Percentiles rank a stretch among this genome's conserved stretches.
These are phyloP conservation scores for Amazona vittata DNA, from an alignment of 2,113 vertebrate species.

Conservation along the genomic window DNA sequence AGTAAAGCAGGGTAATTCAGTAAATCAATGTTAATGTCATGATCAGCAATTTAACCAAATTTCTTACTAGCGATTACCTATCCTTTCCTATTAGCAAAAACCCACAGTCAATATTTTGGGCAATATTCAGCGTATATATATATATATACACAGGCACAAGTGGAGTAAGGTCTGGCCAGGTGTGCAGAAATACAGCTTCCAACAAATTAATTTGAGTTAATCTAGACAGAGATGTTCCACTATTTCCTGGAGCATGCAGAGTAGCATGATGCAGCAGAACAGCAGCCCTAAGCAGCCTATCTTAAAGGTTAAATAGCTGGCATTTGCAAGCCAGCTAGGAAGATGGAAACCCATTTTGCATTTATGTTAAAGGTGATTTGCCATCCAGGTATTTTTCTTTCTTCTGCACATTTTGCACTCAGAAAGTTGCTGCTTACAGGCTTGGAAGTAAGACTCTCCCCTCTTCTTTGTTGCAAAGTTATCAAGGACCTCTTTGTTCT, in stretches of 20 bases:
- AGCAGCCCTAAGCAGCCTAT: background rate
- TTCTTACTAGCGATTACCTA: background rate
- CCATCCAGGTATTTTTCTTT: background rate
- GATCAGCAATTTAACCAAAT: background rate
- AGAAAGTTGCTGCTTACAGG: background rate
- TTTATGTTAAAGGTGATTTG: background rate
- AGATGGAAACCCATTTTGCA: background rate
- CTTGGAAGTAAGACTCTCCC: background rate
- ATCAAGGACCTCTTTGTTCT: constrained; percentile 37
- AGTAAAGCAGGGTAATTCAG: background rate
- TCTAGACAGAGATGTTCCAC: background rate
- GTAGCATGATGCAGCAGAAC: background rate
- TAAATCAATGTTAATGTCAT: background rate
- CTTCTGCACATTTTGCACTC: background rate
- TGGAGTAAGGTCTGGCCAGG: background rate
- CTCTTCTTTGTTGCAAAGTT: background rate
- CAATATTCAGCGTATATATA: background rate
- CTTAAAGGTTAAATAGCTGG: background rate
- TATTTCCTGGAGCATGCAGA: background rate
- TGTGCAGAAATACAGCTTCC: background rate
- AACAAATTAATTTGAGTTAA: background rate
- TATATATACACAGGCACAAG: background rate
- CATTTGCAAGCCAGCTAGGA: background rate
- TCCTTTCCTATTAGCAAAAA: background rate
- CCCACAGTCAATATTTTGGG: background rate